Conservation (phyloP, 2,797 vertebrate species). For the Leptoclinus maculatus region DNA sequence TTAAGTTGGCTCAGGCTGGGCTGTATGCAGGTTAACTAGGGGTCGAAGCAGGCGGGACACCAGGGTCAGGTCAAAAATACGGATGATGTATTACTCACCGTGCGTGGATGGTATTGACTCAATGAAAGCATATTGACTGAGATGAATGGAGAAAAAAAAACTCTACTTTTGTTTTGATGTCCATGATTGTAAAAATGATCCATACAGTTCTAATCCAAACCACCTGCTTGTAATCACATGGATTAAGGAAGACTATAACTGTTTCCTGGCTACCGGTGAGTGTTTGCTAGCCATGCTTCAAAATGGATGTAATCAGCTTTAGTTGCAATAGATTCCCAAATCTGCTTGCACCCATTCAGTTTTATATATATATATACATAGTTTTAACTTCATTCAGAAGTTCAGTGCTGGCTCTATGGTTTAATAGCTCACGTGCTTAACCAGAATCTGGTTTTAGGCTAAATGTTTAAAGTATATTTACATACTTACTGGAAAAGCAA, state of each 20-base stretch:
- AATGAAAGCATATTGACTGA: neutral
- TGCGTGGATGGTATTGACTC: neutral
- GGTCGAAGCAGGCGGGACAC: constrained; percentile 17
- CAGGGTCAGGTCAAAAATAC: neutral
- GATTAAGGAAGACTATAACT: constrained; percentile 32
- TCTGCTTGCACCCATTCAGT: neutral
- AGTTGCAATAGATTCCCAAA: constrained; percentile 5
- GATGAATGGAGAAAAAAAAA: neutral
- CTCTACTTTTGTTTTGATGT: constrained; percentile 27
- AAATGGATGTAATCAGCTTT: constrained; percentile 11
- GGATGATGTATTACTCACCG: neutral
- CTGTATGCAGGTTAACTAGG: neutral
- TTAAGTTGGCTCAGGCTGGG: constrained; percentile 3
- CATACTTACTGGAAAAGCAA: neutral
- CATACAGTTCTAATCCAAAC: constrained; percentile 12
- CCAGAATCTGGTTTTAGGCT: neutral
- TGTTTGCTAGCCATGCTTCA: constrained; percentile 31
- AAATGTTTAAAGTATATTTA: neutral
- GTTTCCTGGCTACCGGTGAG: constrained; percentile 12
- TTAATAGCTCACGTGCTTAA: neutral
- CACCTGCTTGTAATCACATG: constrained; percentile 37
- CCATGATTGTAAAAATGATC: constrained; percentile 3
- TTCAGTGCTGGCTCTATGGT: neutral
- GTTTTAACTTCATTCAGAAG: neutral
- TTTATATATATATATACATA: too few relatives aligned